Percentiles rank a stretch among this genome's conserved stretches.
Conservation (phyloP, 1,140 invertebrate genomes). For the Himalopsyche phryganea region DNA sequence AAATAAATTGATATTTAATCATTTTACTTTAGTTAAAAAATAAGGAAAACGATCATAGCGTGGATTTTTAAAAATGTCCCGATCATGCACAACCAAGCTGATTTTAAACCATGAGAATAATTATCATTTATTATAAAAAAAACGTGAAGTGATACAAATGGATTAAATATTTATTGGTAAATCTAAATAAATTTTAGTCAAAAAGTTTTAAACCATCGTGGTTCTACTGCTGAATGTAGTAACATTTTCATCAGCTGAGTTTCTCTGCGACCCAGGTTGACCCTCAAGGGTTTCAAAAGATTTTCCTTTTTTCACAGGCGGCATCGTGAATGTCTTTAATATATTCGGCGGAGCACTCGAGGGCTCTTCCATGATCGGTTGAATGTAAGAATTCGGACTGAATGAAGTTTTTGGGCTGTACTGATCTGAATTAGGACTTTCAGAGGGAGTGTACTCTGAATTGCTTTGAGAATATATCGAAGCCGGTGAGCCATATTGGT, state of each 20-base stretch:
- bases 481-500: slow-evolving; percentile 46
- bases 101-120: too few relatives aligned
- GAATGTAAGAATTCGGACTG: slow-evolving; percentile 41
- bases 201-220: slow-evolving; percentile 51
- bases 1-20: too few relatives aligned
- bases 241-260: slow-evolving; percentile 37
- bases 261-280: slow-evolving; percentile 9
- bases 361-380: slow-evolving; percentile 43
- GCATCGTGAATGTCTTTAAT: slow-evolving; percentile 47
- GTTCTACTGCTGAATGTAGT: slow-evolving; percentile 46
- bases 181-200: too few relatives aligned
- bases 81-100: too few relatives aligned
- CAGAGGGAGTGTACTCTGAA: slow-evolving; percentile 49
- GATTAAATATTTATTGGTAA: too few relatives aligned
- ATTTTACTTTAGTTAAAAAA: too few relatives aligned
- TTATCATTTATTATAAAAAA: too few relatives aligned
- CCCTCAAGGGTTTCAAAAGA: slow-evolving; percentile 48
- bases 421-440: slow-evolving; percentile 43
- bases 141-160: too few relatives aligned
- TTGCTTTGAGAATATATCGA: slow-evolving; percentile 48
- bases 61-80: too few relatives aligned
- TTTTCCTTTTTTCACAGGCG: slow-evolving; percentile 41
- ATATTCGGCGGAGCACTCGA: slow-evolving; percentile 44
- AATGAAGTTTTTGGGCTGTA: slow-evolving; percentile 44
- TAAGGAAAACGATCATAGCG: too few relatives aligned